Conservation (phyloP, 2,888 invertebrate species). For the Brachyptera putata region DNA sequence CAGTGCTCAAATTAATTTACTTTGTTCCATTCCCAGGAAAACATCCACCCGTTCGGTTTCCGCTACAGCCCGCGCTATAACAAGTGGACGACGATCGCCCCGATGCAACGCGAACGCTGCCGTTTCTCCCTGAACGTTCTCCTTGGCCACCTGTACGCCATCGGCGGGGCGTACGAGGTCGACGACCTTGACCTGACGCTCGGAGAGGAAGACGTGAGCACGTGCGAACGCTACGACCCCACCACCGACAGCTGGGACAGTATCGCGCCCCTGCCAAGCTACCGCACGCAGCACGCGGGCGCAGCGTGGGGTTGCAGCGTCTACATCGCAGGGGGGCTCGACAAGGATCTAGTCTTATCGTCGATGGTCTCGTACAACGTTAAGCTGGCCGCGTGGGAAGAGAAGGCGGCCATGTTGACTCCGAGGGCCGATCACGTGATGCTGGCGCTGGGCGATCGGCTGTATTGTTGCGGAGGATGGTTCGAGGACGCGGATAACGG, state of each 20-base stretch:
- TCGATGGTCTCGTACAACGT: conserved; percentile 53
- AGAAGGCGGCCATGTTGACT: conserved; percentile 52
- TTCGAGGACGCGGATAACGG: conserved; percentile 45
- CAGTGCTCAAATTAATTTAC: too few relatives aligned
- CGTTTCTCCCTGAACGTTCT: conserved; percentile 62
- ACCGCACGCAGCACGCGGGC: conserved; percentile 58
- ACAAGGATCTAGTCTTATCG: conserved; percentile 50
- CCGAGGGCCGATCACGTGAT: conserved; percentile 63
- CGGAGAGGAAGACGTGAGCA: conserved; percentile 37
- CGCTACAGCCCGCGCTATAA: conserved; percentile 57
- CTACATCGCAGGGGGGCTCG: conserved; percentile 52
- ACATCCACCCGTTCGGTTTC: conserved; percentile 69
- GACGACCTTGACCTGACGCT: conserved; percentile 45
- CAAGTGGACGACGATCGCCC: conserved; percentile 64
- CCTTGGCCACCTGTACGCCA: conserved; percentile 53
- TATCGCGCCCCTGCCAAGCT: conserved; percentile 52
- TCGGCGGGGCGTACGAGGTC: conserved; percentile 60
- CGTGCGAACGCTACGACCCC: conserved; percentile 59
- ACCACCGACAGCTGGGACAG: conserved; percentile 55
- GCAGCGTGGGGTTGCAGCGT: conserved; percentile 41
- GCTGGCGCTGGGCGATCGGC: conserved; percentile 50
- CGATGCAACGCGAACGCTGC: conserved; percentile 61
- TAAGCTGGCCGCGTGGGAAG: conserved; percentile 51
- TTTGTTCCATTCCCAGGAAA: too few relatives aligned
- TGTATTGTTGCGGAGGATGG: conserved; percentile 66